Base-by-base conservation (phyloP, 2,888 invertebrate genomes). In the Drosophila barbarae region DNA sequence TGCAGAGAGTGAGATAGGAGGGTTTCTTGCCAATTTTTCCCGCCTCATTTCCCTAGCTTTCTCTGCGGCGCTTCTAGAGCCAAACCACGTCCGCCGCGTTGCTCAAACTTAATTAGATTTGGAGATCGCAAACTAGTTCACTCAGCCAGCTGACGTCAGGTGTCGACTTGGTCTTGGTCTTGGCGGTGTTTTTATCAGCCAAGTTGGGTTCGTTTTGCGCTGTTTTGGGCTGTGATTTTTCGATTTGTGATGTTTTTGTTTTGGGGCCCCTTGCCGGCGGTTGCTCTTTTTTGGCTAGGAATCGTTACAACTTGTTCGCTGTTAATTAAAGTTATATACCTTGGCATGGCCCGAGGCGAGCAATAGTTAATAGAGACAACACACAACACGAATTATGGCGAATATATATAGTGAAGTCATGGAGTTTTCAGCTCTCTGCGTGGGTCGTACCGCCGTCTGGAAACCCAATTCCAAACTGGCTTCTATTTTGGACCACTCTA, bases 111-210 rank as follows among this genome's bases (percentile, higher is more conserved):
- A 79, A 79, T 79, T 79, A 77, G 83, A 79, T 79, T 73, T 79
- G 57, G 70, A 67, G 75, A 69, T 72, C 56, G 60, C 58, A 67
- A 75, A 79, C 79, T 82, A 79, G 83, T 82, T 82, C 79, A 77
- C 55, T 47, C 46, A 32, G 46, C 21, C 46, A 32, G 32, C 46
- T 74, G 72, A 74, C 72, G 74, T 74, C 74, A 74, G 55, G 42
- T 42, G 42, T 15, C 10, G 42, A 28, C 42, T 26, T 15, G 26
- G 42, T 42, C 42, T 42, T 26, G 42, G 38, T 39, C 12, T 64
- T 35, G 32, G 13, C 30, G 32, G 41, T 57, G 46, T 26, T 42
- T 67, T 68, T 66, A 68, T 68, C 67, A 67, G 32, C 50, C 21
- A 9, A 55, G 44, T 32, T 61, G 23, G 15, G 21, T 52, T 35